Evolutionary conservation across 1,140 invertebrate genomes (phyloP), one percentile per base, ranked within the genome.

Genomic region (Spodoptera litura): DNA sequence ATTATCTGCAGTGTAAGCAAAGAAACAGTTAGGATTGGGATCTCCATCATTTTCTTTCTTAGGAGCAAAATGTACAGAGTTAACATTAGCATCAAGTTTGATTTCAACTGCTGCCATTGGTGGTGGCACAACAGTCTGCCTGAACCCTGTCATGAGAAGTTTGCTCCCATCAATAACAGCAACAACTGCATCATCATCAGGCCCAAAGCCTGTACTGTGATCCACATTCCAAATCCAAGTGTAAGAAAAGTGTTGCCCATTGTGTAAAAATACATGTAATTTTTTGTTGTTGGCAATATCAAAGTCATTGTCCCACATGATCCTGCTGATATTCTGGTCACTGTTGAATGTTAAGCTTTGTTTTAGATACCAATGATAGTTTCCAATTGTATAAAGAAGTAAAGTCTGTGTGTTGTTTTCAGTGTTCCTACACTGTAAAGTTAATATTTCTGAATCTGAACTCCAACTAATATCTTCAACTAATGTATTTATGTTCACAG

Each of bases 321-420:
- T 87, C 78, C 92, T 91, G 1, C 95, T 87, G 11, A 96, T 86
- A 52, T 91, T 88, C 78, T 96, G 91, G 0, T 93, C 85, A 66
- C 87, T 82, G 15, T 88, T 76, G 86, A 97, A 97, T 10, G 80
- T 77, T 4, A 97, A 85, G 64, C 91, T 96, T 87, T 98, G 97
- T 88, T 99, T 99, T 12, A 97, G 90, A 93, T 98, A 98, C 98
- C 98, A 99, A 88, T 98, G 97, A 88, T 98, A 98, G 95, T 99
- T 99, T 27, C 96, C 96, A 62, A 96, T 95, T 6, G 97, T 97
- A 95, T 97, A 99, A 0, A 99, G 89, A 84, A 98, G 96, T 51
- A 99, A 68, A 88, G 89, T 78, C 82, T 85, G 71, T 82, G 81
- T 64, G 79, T 91, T 80, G 81, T 81, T 53, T 88, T 59, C 74